phyloP scores from a whole-genome alignment of 2,888 invertebrate genomes.

The Crioceris asparagi region DNA sequence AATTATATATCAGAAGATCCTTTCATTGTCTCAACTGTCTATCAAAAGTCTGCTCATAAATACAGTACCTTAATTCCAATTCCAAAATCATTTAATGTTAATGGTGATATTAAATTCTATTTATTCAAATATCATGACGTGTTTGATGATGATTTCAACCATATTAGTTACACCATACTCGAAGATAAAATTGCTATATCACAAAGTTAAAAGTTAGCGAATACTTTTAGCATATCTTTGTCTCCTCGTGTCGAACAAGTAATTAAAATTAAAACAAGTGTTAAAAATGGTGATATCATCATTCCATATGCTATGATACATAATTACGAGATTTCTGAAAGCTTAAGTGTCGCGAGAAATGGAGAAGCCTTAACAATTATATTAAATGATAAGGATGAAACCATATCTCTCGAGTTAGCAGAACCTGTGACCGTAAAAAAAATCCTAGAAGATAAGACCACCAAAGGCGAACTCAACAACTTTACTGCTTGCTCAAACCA shows the following conservation, averaged over 20 bases:
- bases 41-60: background rate
- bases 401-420: background rate
- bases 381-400: background rate
- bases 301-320: slow-evolving; percentile 4
- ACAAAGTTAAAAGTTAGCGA: too few species aligned
- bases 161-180: background rate
- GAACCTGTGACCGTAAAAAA: background rate
- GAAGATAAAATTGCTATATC: slow-evolving; percentile 2
- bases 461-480: background rate
- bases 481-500: background rate
- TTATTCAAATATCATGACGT: too few species aligned
- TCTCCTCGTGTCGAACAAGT: slow-evolving; percentile 7
- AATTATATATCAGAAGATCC: slow-evolving; percentile 6
- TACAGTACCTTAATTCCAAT: background rate
- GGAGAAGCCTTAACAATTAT: background rate
- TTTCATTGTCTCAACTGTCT: background rate
- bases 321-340: slow-evolving; percentile 9
- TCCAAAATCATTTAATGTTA: too few species aligned
- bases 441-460: background rate
- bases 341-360: slow-evolving; percentile 4
- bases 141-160: background rate
- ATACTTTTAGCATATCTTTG: background rate
- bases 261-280: too few species aligned
- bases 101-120: too few species aligned
- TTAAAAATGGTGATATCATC: slow-evolving; percentile 3